Evolutionary conservation across 2,888 invertebrate genomes (phyloP).

Genomic region (Amphiduros pacificus): DNA sequence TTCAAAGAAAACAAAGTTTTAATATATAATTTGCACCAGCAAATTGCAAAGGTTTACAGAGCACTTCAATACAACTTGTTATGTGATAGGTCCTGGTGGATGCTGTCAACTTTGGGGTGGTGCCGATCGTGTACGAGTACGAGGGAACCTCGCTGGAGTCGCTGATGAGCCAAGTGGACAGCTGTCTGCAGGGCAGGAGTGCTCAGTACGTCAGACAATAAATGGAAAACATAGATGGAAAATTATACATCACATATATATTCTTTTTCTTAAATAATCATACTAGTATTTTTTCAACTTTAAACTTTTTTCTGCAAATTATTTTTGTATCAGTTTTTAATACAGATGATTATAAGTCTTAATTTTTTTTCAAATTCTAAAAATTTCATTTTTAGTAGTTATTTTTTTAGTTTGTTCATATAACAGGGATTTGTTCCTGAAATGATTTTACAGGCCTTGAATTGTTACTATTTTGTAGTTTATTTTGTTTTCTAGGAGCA

Average conservation of each 20-base stretch:
- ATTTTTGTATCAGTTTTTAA: no score
- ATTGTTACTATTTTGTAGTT: not conserved
- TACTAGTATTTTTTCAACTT: no score
- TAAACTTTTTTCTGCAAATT: no score
- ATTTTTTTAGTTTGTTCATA: no score
- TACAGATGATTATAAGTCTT: no score
- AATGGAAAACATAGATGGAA: not conserved
- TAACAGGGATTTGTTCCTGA: no score
- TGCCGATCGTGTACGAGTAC: constrained; percentile 57
- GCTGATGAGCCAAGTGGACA: constrained; percentile 42
- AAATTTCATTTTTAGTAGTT: no score
- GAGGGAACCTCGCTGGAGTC: constrained; percentile 53
- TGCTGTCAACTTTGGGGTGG: constrained; percentile 54
- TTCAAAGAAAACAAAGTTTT: no score
- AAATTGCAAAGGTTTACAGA: no score
- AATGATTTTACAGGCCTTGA: not conserved
- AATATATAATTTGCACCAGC: no score
- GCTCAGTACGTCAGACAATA: constrained; percentile 49
- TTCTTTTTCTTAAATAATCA: not conserved
- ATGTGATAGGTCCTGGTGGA: constrained; percentile 49
- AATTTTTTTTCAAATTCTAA: no score
- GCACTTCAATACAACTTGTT: not conserved
- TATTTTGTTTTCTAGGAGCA: constrained; percentile 41
- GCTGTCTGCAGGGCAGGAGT: constrained; percentile 45
- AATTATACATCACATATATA: not conserved